A percentile compares a stretch with the other conserved stretches of the same genome.
Evolutionary conservation across 2,888 invertebrate species (phyloP).

Genomic region (Teleiodes luculella): DNA sequence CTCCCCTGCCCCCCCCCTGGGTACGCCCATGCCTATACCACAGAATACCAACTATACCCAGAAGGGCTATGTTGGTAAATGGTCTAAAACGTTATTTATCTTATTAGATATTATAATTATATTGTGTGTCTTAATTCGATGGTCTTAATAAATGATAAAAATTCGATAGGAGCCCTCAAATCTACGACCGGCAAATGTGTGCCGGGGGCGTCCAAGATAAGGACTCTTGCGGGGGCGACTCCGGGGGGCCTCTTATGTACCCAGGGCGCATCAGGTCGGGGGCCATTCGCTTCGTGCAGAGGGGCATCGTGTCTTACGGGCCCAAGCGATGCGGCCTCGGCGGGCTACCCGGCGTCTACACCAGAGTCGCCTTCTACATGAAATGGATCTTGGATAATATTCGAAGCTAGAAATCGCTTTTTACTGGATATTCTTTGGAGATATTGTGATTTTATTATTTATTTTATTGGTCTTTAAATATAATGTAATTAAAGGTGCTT

Average conservation of each 20-base stretch:
- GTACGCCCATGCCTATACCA: too few relatives aligned
- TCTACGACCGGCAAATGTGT: slow-evolving; percentile 73
- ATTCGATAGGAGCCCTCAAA: slow-evolving; percentile 33
- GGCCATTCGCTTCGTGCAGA: slow-evolving; percentile 75
- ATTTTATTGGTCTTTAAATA: not conserved
- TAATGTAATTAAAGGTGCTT: too few relatives aligned
- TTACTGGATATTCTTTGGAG: not conserved
- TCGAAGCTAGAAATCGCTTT: not conserved
- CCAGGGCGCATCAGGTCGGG: slow-evolving; percentile 43
- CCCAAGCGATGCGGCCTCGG: slow-evolving; percentile 71
- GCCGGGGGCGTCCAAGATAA: slow-evolving; percentile 72
- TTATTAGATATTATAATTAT: not conserved
- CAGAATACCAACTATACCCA: too few relatives aligned
- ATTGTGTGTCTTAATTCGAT: too few relatives aligned
- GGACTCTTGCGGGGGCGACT: slow-evolving; percentile 83
- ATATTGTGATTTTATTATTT: not conserved
- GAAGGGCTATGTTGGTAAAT: too few relatives aligned
- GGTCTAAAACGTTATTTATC: too few relatives aligned
- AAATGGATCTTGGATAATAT: slow-evolving; percentile 80
- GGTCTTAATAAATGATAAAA: not conserved
- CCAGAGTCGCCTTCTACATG: slow-evolving; percentile 73
- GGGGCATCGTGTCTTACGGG: slow-evolving; percentile 80
- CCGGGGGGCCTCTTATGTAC: slow-evolving; percentile 82
- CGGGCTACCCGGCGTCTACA: slow-evolving; percentile 80
- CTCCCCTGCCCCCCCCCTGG: too few relatives aligned